These are phyloP conservation scores for Cherax quadricarinatus DNA, from an alignment of 1,140 invertebrate species.

Conservation along the genomic window DNA sequence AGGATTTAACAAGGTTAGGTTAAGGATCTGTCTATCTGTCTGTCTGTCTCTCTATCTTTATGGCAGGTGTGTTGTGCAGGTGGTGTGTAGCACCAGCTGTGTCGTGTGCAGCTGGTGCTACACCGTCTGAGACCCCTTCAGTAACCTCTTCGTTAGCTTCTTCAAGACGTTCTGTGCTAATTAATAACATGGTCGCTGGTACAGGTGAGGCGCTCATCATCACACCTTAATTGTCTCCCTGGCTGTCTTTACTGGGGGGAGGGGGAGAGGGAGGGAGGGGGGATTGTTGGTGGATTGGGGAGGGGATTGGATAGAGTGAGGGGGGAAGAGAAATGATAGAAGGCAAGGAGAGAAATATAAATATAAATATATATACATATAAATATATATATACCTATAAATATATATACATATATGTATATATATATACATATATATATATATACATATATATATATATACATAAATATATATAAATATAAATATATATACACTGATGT, in stretches of 20 bases:
- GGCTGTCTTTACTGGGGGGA: not conserved
- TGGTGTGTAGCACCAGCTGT: too few relatives aligned
- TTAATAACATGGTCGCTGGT: slow-evolving; percentile 32
- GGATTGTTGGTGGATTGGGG: not conserved
- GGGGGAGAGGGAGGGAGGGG: not conserved
- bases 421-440: slow-evolving; percentile 5
- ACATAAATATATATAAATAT: not conserved
- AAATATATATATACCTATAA: not conserved
- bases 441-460: slow-evolving; percentile 8
- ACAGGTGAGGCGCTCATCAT: slow-evolving; percentile 32
- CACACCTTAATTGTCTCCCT: slow-evolving; percentile 36
- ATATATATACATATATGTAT: slow-evolving; percentile 3
- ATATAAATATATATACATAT: slow-evolving; percentile 27
- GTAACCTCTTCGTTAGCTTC: slow-evolving; percentile 20
- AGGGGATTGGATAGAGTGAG: not conserved
- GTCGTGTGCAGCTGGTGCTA: too few relatives aligned
- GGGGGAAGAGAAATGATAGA: not conserved
- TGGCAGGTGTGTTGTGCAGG: not conserved
- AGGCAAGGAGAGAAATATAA: not conserved
- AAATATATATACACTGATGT: not conserved
- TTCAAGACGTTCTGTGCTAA: slow-evolving; percentile 30
- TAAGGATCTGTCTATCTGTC: too few relatives aligned
- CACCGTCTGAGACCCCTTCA: not conserved
- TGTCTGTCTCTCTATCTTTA: not conserved
- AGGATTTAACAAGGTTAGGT: too few relatives aligned